Evolutionary conservation across 2,888 invertebrate genomes (phyloP), one percentile per base, ranked within the genome.

Genomic region (Cepaea hortensis): DNA sequence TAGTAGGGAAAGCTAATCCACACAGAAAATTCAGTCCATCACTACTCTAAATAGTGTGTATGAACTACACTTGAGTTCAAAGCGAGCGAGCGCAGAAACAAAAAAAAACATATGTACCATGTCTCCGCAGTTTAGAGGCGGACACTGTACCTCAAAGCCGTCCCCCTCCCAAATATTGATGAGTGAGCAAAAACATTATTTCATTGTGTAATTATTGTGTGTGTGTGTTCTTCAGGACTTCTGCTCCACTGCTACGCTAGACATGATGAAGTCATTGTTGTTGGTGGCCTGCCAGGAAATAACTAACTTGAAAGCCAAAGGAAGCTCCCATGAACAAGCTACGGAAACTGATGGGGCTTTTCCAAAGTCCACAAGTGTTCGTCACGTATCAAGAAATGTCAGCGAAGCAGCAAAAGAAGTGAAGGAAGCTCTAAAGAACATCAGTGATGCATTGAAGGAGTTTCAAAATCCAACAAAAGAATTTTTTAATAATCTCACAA

Each of bases 261-360:
- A 91, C 72, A 93, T 94, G 84, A 93, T 94, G 93, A 93, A 93
- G 86, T 93, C 93, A 15, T 91, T 94, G 90, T 90, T 93, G 20
- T 90, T 92, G 82, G 94, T 94, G 83, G 93, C 93, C 11, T 92
- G 89, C 68, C 92, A 92, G 75, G 94, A 94, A 88, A 91, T 93
- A 86, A 89, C 89, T 11, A 85, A 87, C 62, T 50, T 83, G 48
- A 65, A 72, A 50, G 3, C n/a, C 79, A 79, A 23, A 62, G 68
- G 48, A 68, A 3, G 15, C 61, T 35, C 35, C 11, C 55, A 80
- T 55, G 61, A n/a, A 50, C 35, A 85, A 61, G 70, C 18, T 15
- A 35, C 50, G 50, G 72, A 13, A 61, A 6, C 61, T 73, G 68
- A 50, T 50, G 70, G 62, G 48, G 48, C 15, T 18, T 48, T 48